phyloP scores from a whole-genome alignment of 2,888 invertebrate genomes.

The Heliconius sara region DNA sequence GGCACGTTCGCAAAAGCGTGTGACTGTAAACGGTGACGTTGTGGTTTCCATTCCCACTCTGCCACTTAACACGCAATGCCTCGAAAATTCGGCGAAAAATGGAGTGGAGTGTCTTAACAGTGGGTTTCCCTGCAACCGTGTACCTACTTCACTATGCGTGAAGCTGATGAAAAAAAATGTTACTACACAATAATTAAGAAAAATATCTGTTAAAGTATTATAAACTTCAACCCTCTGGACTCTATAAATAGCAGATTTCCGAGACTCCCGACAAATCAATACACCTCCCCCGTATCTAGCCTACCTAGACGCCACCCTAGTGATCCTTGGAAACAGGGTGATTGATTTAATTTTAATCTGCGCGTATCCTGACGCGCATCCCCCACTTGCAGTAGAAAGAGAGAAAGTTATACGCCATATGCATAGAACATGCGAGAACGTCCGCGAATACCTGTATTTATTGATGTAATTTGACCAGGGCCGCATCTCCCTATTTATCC shows the following conservation, averaged over 20 bases:
- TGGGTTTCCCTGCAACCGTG: no score
- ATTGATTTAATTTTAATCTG: constrained; percentile 25
- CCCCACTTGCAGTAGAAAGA: constrained; percentile 14
- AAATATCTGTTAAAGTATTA: background rate
- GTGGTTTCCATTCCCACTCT: no score
- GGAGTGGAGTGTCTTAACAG: no score
- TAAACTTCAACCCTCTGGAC: background rate
- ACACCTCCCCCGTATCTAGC: constrained; percentile 16
- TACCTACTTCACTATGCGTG: no score
- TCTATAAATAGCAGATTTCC: background rate
- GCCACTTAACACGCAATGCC: no score
- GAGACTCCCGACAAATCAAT: constrained; percentile 34
- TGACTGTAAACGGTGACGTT: no score
- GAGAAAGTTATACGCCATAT: constrained; percentile 30
- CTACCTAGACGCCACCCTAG: background rate
- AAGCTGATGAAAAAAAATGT: no score
- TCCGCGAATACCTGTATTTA: constrained; percentile 33
- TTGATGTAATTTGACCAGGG: constrained; percentile 3
- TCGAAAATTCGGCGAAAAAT: no score
- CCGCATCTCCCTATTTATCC: background rate
- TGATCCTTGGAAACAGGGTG: background rate
- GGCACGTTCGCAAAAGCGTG: no score
- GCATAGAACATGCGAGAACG: constrained; percentile 30
- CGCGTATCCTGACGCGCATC: constrained; percentile 25
- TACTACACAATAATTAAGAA: background rate